Percentiles rank a stretch among this genome's conserved stretches.
These are phyloP conservation scores for Drosophila antonietae DNA, from an alignment of 2,888 invertebrate species.

Conservation along the genomic window DNA sequence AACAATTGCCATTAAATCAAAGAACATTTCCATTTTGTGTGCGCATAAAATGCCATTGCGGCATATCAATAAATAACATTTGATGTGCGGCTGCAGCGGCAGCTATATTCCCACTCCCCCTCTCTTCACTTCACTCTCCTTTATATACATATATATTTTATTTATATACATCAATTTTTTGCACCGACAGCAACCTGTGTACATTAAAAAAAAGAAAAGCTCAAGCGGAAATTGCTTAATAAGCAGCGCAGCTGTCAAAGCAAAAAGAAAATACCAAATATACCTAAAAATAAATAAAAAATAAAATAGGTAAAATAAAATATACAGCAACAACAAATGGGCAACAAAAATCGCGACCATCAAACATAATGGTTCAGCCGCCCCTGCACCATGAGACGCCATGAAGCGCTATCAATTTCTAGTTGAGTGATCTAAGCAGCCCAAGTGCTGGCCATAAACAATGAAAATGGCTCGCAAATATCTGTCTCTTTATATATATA, in stretches of 20 bases:
- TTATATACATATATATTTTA: constrained; percentile 3
- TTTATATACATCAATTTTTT: constrained; percentile 20
- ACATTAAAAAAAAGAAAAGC: constrained; percentile 8
- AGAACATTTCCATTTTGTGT: constrained; percentile 54
- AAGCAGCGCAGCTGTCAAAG: constrained; percentile 70
- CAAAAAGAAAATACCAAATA: constrained; percentile 16
- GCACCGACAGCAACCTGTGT: constrained; percentile 26
- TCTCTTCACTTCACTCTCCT: background rate
- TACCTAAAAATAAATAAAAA: constrained; percentile 3
- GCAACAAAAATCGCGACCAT: constrained; percentile 45
- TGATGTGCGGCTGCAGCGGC: constrained; percentile 43
- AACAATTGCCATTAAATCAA: constrained; percentile 63
- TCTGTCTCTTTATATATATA: background rate
- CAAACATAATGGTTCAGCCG: constrained; percentile 64
- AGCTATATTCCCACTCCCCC: background rate
- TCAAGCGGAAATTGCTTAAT: constrained; percentile 68
- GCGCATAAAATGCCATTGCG: constrained; percentile 45
- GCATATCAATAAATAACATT: constrained; percentile 71
- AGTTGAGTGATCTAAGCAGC: constrained; percentile 72
- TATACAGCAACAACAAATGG: constrained; percentile 4
- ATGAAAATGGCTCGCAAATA: constrained; percentile 49
- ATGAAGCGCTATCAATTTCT: constrained; percentile 69
- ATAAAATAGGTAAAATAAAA: constrained; percentile 1
- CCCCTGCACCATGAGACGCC: constrained; percentile 25
- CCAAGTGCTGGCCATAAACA: constrained; percentile 64